phyloP scores from a whole-genome alignment of 2,113 vertebrate species.

The Mirza zaza region DNA sequence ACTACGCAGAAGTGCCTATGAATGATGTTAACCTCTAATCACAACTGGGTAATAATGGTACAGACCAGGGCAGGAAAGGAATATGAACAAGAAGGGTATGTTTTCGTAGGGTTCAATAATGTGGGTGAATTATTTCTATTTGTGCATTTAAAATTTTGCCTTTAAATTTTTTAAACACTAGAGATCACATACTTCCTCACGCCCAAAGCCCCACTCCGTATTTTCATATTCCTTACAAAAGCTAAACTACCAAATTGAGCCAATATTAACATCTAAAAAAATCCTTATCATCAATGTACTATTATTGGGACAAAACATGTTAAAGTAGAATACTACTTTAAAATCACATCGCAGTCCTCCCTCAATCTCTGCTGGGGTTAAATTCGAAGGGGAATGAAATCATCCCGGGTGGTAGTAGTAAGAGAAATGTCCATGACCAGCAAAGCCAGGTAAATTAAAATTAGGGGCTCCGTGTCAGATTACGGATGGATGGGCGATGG shows the following conservation, averaged over 20 bases:
- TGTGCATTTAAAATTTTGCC: background rate
- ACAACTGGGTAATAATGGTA: background rate
- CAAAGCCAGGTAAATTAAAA: background rate
- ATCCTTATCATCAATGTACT: background rate
- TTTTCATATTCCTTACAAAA: background rate
- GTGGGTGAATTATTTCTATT: background rate
- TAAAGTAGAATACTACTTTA: background rate
- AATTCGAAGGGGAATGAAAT: background rate
- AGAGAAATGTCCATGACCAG: background rate
- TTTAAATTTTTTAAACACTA: background rate
- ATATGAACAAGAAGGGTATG: background rate
- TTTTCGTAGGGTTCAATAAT: background rate
- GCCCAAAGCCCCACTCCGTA: background rate
- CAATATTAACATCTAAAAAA: background rate
- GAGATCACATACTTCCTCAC: background rate
- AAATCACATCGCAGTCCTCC: background rate
- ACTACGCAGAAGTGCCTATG: background rate
- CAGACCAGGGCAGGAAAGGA: background rate
- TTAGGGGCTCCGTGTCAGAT: fast-evolving
- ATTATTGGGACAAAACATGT: background rate
- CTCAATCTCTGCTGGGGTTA: background rate
- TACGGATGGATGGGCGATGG: too few relatives aligned
- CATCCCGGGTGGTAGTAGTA: too few relatives aligned
- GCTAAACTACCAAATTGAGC: background rate
- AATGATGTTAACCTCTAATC: background rate